Conservation (phyloP, 2,113 vertebrate genomes). For the Eonycteris spelaea region DNA sequence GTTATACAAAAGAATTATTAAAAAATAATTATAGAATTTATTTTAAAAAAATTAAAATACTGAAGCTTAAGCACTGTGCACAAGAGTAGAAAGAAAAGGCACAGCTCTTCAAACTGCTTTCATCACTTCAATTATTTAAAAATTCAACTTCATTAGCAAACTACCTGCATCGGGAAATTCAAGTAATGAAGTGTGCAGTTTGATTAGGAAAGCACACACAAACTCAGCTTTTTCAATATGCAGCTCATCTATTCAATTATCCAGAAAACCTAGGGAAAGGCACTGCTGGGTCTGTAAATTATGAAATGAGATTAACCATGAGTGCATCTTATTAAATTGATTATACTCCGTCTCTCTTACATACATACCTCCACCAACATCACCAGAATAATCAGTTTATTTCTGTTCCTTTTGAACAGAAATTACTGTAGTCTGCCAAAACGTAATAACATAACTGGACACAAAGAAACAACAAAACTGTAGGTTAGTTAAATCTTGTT, state of each 20-base stretch:
- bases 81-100: background rate
- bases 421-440: background rate
- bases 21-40: background rate
- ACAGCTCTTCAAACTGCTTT: background rate
- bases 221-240: background rate
- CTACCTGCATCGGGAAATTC: slow-evolving; percentile 18
- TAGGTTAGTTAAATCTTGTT: background rate
- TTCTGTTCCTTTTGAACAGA: background rate
- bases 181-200: slow-evolving; percentile 33
- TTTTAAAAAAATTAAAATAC: background rate
- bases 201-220: slow-evolving; percentile 34
- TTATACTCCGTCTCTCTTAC: background rate
- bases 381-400: background rate
- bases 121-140: background rate
- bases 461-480: background rate
- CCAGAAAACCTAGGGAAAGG: background rate
- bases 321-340: slow-evolving; percentile 53
- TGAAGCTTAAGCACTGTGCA: background rate
- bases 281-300: slow-evolving; percentile 36
- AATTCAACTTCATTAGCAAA: slow-evolving; percentile 37
- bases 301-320: slow-evolving; percentile 44
- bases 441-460: background rate
- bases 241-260: slow-evolving; percentile 24
- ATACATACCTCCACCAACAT: background rate
- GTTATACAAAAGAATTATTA: background rate